These are phyloP conservation scores for Philopotamus ludificatus DNA, from an alignment of 1,140 invertebrate species.

Conservation along the genomic window DNA sequence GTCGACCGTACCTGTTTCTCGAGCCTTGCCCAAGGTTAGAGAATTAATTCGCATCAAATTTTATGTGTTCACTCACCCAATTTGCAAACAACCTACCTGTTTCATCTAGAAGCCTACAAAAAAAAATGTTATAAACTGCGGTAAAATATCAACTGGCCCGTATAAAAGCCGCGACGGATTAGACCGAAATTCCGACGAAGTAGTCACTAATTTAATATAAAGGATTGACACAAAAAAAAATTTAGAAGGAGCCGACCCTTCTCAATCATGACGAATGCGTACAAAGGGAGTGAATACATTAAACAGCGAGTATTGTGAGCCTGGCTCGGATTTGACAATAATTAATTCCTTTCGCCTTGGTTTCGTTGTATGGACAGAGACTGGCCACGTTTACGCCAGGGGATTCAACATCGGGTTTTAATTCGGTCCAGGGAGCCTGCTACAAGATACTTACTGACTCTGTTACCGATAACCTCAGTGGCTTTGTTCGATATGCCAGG, in stretches of 20 bases:
- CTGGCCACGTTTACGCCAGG: neutral
- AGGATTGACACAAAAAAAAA: neutral
- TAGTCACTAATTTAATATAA: neutral
- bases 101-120: too few relatives aligned
- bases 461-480: neutral
- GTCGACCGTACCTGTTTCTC: too few relatives aligned
- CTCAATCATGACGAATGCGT: neutral
- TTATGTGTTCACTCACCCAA: too few relatives aligned
- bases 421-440: slow-evolving; percentile 5
- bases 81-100: too few relatives aligned
- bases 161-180: neutral
- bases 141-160: too few relatives aligned
- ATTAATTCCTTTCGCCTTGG: slow-evolving; percentile 2
- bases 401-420: slow-evolving; percentile 19
- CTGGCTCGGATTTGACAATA: slow-evolving; percentile 22
- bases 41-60: too few relatives aligned
- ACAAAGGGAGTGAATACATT: slow-evolving; percentile 11
- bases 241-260: neutral
- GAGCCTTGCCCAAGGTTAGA: too few relatives aligned
- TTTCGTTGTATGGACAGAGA: too few relatives aligned
- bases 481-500: neutral
- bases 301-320: slow-evolving; percentile 15
- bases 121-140: too few relatives aligned
- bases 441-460: slow-evolving; percentile 14
- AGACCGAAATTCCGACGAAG: neutral